Base-by-base conservation (phyloP, 2,113 vertebrate genomes). In the Gila orcuttii region DNA sequence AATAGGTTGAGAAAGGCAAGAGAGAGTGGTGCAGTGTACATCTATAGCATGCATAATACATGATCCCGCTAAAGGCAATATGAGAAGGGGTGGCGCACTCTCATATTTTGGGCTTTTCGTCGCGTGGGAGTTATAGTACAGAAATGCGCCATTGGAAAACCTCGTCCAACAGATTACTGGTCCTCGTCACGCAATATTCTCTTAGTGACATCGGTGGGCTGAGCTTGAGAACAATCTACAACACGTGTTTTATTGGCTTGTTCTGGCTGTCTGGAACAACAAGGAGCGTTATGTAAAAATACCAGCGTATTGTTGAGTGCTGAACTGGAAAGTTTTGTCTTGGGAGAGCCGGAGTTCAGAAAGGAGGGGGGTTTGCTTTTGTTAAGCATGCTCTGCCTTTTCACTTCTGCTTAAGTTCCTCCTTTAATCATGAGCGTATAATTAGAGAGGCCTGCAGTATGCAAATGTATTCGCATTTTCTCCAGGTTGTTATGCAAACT, bases 371-470 rank as follows among this genome's bases (percentile, higher is more conserved):
- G 39, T 33, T 84, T 83, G 85, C 90, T 88, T 90, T 89, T 89
- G 90, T 90, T 90, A 87, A 84, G 84, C 83, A 82, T 52, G 76
- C 83, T 86, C 15, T 45, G 73, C 85, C 87, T 89, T 91, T 91
- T 93, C 91, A 90, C 85, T 90, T 87, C 90, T 81, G 81, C 89
- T 92, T 91, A 92, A 89, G 86, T 87, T 90, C 87, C 82, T 66
- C 84, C 93, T 93, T 94, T 93, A 92, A 93, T 93, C 93, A 93
- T 89, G 86, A 90, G 87, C 73, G 80, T 89, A 88, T 94, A 90
- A 93, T 93, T 93, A 93, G 86, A 68, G 85, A 90, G 87, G 83
- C 88, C 85, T 82, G 86, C 88, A 81, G 87, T 93, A 93, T 93
- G 91, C 89, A 90, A 92, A 93, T 92, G 86, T 31, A 39, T 86